Percentiles rank a stretch among this genome's conserved stretches.
Conservation (phyloP, 1,140 invertebrate genomes). For the Epicauta chinensis region DNA sequence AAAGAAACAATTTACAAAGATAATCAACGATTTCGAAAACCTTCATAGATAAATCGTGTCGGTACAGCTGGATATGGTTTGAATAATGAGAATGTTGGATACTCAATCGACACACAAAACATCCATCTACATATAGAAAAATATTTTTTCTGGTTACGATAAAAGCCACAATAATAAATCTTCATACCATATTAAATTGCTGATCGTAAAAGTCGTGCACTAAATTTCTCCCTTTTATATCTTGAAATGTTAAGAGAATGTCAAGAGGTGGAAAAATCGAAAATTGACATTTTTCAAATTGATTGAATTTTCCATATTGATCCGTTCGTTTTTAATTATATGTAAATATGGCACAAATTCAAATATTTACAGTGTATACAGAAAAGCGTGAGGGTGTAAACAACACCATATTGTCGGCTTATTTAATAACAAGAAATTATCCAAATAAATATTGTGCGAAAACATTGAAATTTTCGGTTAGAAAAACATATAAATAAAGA, state of each 20-base stretch:
- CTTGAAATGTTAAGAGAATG: constrained; percentile 13
- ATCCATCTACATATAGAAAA: not conserved
- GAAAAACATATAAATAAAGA: constrained; percentile 8
- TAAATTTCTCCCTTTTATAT: constrained; percentile 16
- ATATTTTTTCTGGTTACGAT: constrained; percentile 7
- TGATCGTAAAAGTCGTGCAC: constrained; percentile 14
- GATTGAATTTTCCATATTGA: too few species aligned
- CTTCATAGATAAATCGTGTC: not conserved
- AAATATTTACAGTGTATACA: constrained; percentile 7
- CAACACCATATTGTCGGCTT: constrained; percentile 9
- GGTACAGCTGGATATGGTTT: too few species aligned
- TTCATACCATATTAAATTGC: constrained; percentile 14
- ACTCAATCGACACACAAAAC: not conserved
- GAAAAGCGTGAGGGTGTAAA: constrained; percentile 9
- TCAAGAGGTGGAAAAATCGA: not conserved
- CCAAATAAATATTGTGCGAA: not conserved
- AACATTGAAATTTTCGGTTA: too few species aligned
- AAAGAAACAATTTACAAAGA: not conserved
- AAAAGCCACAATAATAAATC: constrained; percentile 13
- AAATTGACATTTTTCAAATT: too few species aligned
- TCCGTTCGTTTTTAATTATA: too few species aligned
- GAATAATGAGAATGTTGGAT: not conserved
- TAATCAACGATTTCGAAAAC: too few species aligned
- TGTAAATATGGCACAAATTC: too few species aligned
- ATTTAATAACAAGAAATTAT: not conserved